Base-by-base conservation (phyloP, 2,888 invertebrate species). In the Carabus problematicus region DNA sequence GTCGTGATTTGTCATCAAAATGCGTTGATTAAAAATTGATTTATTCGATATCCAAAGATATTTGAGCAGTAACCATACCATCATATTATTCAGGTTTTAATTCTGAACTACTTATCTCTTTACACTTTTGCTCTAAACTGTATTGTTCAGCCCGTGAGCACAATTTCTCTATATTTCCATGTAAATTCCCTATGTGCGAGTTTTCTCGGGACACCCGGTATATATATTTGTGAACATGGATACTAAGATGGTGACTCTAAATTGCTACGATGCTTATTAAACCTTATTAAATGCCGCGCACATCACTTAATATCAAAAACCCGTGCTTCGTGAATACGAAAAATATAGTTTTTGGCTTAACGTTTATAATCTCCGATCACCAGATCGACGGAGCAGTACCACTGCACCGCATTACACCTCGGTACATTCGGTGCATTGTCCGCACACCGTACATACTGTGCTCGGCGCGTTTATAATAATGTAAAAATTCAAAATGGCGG, bases 401-500 rank as follows among this genome's bases (percentile, higher is more conserved):
- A 52, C 41, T 52, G 8, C 45, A n/a, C 18, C 7, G 16, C 12
- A 8, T 42, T 41, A 18, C 14, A 8, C 9, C 45, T n/a, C 8
- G 11, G 18, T 3, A 54, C 14, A 40, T 14, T 8, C 8, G 4
- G n/a, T 9, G 3, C 11, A 40, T 29, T 18, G 12, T 1, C 40
- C 56, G 56, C 29, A 12, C 11, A 12, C n/a, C 11, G 7, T 3
- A 12, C 45, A 11, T 14, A 29, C 3, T 12, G 55, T 55, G 55
- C 64, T 55, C 8, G 42, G 12, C 16, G 52, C 49, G 18, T 67
- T 67, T 67, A 67, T 67, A 66, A 66, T 66, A 70, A 67, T 67
- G 70, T 72, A 75, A 75, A 77, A 76, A 77, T 77, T 76, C 73
- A 75, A 77, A 78, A 77, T 76, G 75, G 75, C 64, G 66, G 76